phyloP scores from a whole-genome alignment of 2,797 vertebrate genomes.

The Chelonia mydas region DNA sequence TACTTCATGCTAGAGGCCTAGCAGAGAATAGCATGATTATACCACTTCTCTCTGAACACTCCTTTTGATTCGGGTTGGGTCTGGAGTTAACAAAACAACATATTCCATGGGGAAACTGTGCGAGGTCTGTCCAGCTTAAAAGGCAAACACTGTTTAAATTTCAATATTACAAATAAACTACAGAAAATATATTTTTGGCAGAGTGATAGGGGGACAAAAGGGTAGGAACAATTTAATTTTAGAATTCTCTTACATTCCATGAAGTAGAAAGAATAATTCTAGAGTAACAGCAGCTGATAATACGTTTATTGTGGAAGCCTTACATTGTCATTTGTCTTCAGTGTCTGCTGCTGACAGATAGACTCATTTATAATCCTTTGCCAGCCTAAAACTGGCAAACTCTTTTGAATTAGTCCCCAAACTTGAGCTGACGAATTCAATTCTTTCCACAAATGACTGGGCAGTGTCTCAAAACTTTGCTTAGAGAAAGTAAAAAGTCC shows the following conservation, averaged over 20 bases:
- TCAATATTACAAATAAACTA: background rate
- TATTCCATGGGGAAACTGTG: background rate
- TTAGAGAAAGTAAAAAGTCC: background rate
- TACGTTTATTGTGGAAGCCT: constrained; percentile 61
- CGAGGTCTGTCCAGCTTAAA: background rate
- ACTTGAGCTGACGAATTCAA: constrained; percentile 48
- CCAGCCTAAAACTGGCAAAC: constrained; percentile 34
- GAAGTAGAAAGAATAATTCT: constrained; percentile 50
- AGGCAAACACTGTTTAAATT: background rate
- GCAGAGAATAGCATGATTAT: background rate
- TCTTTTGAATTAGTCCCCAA: constrained; percentile 37
- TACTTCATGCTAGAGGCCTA: background rate
- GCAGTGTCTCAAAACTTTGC: constrained; percentile 50
- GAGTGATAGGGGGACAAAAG: background rate
- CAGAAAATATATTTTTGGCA: background rate
- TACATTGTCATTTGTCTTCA: constrained; percentile 48
- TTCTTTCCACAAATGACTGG: constrained; percentile 52
- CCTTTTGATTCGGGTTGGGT: background rate
- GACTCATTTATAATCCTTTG: constrained; percentile 62
- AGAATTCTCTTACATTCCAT: constrained; percentile 41
- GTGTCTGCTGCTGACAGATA: constrained; percentile 67
- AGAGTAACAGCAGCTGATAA: constrained; percentile 57
- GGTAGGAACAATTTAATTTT: constrained; percentile 50
- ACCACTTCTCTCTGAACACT: background rate
- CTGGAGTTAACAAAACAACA: background rate